Conservation (phyloP, 2,113 vertebrate genomes). For the Serinus canaria region DNA sequence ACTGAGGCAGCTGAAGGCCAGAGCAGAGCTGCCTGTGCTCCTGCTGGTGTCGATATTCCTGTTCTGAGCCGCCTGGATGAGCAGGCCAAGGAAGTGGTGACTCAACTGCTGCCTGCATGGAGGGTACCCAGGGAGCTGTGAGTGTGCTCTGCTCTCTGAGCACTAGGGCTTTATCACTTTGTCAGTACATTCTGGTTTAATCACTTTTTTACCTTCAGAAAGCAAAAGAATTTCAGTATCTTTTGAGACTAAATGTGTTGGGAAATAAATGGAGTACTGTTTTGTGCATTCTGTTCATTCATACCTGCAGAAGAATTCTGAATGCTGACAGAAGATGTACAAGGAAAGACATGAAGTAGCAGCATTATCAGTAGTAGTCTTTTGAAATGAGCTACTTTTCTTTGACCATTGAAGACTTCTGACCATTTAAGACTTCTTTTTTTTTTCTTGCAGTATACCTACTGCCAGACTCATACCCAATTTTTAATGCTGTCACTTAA, state of each 20-base stretch:
- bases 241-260: background rate
- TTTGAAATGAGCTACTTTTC: background rate
- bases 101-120: background rate
- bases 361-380: background rate
- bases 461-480: background rate
- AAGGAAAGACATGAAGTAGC: background rate
- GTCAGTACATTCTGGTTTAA: background rate
- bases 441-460: background rate
- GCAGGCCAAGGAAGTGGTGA: background rate
- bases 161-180: background rate
- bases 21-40: background rate
- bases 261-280: background rate
- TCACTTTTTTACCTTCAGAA: background rate
- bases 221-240: background rate
- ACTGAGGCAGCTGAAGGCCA: background rate
- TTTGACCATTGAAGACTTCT: background rate
- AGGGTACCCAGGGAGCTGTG: accelerated
- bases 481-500: background rate
- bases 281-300: background rate
- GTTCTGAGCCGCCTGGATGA: background rate
- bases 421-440: background rate
- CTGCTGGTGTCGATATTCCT: accelerated
- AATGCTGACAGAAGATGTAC: background rate
- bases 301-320: background rate
- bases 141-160: background rate